These are phyloP conservation scores for Acanthococcus lagerstroemiae DNA, from an alignment of 2,888 invertebrate species.

Conservation along the genomic window DNA sequence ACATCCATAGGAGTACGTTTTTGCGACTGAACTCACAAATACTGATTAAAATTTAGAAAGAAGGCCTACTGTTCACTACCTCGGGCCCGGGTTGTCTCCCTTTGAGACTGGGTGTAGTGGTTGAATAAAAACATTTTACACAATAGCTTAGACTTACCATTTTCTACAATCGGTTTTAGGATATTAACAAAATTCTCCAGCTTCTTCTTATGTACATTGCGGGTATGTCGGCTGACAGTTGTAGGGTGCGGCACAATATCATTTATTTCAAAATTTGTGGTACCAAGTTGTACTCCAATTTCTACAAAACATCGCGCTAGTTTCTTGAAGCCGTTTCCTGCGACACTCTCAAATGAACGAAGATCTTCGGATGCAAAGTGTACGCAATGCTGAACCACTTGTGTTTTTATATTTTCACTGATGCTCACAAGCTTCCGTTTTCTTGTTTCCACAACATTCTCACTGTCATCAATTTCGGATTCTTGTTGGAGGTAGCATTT, in stretches of 20 bases:
- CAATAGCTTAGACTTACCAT: background rate
- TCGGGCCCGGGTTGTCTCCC: too few species aligned
- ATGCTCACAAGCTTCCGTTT: background rate
- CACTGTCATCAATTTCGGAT: background rate
- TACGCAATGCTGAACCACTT: background rate
- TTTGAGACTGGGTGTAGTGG: background rate
- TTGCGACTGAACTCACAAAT: too few species aligned
- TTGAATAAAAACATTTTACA: background rate
- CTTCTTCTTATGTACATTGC: background rate
- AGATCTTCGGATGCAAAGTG: background rate
- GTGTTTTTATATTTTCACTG: background rate
- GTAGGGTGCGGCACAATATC: background rate
- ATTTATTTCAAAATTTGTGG: background rate
- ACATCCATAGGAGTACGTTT: too few species aligned
- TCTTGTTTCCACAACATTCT: background rate
- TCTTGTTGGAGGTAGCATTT: background rate
- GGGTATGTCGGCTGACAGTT: background rate
- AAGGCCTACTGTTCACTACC: too few species aligned
- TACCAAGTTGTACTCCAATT: background rate
- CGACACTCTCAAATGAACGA: background rate
- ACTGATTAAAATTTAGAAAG: too few species aligned
- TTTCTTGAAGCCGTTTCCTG: background rate
- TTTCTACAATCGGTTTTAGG: background rate
- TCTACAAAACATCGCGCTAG: conserved; percentile 2
- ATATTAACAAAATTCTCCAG: background rate